These are phyloP conservation scores for Condylostylus longicornis DNA, from an alignment of 1,140 invertebrate genomes.

Conservation along the genomic window DNA sequence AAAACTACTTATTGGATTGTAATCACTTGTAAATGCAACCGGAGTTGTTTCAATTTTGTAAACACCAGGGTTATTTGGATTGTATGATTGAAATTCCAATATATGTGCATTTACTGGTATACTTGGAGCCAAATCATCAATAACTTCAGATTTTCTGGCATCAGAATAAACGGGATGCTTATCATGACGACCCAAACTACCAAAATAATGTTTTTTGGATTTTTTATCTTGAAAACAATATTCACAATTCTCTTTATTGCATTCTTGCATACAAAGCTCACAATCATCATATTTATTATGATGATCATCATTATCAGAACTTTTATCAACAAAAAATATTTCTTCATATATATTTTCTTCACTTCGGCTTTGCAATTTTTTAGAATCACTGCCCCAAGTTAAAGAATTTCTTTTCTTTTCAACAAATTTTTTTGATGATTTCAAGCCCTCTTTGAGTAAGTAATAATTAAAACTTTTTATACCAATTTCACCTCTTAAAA, in stretches of 20 bases:
- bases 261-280: constrained; percentile 27
- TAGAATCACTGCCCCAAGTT: constrained; percentile 1
- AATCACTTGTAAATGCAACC: constrained; percentile 29
- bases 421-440: constrained; percentile 22
- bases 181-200: neutral
- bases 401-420: constrained; percentile 16
- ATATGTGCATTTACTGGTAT: constrained; percentile 16
- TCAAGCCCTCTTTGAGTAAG: constrained; percentile 28
- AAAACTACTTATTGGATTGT: constrained; percentile 28
- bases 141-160: neutral
- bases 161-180: constrained; percentile 1
- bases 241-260: constrained; percentile 26
- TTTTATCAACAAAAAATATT: constrained; percentile 26
- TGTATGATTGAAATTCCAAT: constrained; percentile 30
- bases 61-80: constrained; percentile 31
- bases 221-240: constrained; percentile 14
- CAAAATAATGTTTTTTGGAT: neutral
- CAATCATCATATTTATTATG: constrained; percentile 18
- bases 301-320: constrained; percentile 12
- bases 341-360: constrained; percentile 32
- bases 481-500: constrained; percentile 28
- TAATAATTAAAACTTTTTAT: constrained; percentile 33
- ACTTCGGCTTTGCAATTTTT: constrained; percentile 20
- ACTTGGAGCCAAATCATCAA: constrained; percentile 2
- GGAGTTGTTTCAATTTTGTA: constrained; percentile 32